These are phyloP conservation scores for Leptopilina syphax DNA, from an alignment of 2,888 invertebrate species.

Conservation along the genomic window DNA sequence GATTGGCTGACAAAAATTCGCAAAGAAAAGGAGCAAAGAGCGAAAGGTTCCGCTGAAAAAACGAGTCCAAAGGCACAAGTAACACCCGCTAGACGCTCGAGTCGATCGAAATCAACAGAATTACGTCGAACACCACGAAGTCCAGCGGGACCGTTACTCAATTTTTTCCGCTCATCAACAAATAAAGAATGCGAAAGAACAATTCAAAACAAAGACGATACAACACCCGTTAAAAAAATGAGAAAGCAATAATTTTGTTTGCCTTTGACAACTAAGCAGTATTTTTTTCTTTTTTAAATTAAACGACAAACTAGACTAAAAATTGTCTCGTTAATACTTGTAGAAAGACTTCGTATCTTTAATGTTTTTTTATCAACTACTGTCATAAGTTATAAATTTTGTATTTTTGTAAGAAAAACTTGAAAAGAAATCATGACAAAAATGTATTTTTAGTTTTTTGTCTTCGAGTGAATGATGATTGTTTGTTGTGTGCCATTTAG, in stretches of 20 bases:
- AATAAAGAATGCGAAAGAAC: slow-evolving; percentile 12
- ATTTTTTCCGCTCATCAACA: slow-evolving; percentile 45
- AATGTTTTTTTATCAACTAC: background rate
- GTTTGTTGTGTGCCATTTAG: too few species aligned
- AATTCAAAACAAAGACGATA: background rate
- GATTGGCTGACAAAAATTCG: slow-evolving; percentile 86
- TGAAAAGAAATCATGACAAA: background rate
- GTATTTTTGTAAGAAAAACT: slow-evolving; percentile 2
- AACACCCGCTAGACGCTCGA: slow-evolving; percentile 41
- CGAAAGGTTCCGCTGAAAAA: slow-evolving; percentile 34
- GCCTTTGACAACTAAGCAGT: background rate
- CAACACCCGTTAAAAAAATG: background rate
- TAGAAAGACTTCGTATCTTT: slow-evolving; percentile 24
- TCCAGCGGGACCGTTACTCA: slow-evolving; percentile 49
- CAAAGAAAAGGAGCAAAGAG: slow-evolving; percentile 76
- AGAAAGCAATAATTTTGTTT: background rate
- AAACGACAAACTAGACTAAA: slow-evolving; percentile 1
- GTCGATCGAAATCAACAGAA: slow-evolving; percentile 48
- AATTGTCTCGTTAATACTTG: background rate
- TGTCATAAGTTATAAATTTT: background rate
- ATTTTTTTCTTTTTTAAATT: slow-evolving; percentile 30
- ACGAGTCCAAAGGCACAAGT: slow-evolving; percentile 28
- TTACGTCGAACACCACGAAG: slow-evolving; percentile 37
- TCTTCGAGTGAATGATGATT: too few species aligned
- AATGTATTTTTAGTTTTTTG: too few species aligned